Evolutionary conservation across 2,113 vertebrate species (phyloP), one percentile per base, ranked within the genome.

Genomic region (Forbesichthys papilliferus): DNA sequence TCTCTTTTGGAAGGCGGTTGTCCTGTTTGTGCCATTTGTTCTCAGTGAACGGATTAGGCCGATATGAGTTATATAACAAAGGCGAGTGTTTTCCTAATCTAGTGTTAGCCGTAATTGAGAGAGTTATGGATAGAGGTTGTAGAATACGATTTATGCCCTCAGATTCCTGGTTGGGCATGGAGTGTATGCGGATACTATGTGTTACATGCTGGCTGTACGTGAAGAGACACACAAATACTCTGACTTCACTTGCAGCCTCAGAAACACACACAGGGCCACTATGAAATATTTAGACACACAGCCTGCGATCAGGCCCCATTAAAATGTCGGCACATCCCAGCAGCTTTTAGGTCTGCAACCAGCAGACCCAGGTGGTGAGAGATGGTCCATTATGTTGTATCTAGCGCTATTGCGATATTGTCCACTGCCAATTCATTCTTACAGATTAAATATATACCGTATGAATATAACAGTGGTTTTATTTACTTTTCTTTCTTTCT

Each of bases 251-350:
- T 48, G 11, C 13, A 48, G 61, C n/a, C 9, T 9, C 54, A n/a
- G 54, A 42, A 5, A 42, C 36, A 7, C 36, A 13, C 55, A 46
- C 51, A 11, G 49, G 49, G 36, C 0, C 48, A 3, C 53, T 27
- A 74, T 76, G 1, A 71, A 77, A 66, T 49, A 54, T 66, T 1
- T 10, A 53, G 47, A 51, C 10, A 9, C n/a, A 53, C 47, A 49
- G 51, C 18, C 16, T 27, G 16, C 47, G 9, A 48, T 69, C 48
- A 18, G 18, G 14, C 51, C 61, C 71, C 34, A 68, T 63, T 69
- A 48, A 64, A 14, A 71, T n/a, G n/a, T 54, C 16, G 11, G 18
- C 14, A 7, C 66, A 53, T 59, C 63, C 64, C 52, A 54, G n/a
- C 14, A 54, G 12, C 5, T 20, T 16, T 18, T 64, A 42, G 55